Percentiles rank a stretch among this genome's conserved stretches.
Conservation (phyloP, 2,888 invertebrate species). For the Acronicta psi region DNA sequence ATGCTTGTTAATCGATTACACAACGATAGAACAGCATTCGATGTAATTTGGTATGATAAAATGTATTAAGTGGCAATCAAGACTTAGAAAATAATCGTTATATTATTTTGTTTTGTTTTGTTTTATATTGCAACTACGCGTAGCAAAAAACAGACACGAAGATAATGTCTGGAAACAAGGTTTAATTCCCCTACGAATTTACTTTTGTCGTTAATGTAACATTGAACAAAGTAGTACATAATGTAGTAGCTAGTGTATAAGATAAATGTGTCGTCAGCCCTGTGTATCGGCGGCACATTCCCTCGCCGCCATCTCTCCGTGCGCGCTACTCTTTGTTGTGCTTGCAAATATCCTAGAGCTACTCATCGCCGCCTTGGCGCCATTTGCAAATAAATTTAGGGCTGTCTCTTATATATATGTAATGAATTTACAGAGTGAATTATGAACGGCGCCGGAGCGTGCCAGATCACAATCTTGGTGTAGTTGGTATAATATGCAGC, state of each 20-base stretch:
- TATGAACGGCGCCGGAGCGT: constrained; percentile 80
- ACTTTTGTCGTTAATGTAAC: background rate
- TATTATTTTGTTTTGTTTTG: too few species aligned
- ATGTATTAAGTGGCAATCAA: background rate
- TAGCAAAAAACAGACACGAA: background rate
- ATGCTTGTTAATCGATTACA: constrained; percentile 43
- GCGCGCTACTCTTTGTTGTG: constrained; percentile 72
- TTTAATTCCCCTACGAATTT: background rate
- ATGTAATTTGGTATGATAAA: constrained; percentile 26
- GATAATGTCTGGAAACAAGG: background rate
- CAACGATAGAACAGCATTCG: constrained; percentile 21
- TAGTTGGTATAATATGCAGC: constrained; percentile 46
- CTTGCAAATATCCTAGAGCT: constrained; percentile 80
- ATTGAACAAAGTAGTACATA: background rate
- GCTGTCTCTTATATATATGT: constrained; percentile 84
- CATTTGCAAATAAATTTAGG: constrained; percentile 87
- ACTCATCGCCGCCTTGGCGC: constrained; percentile 83
- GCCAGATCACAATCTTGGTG: constrained; percentile 81
- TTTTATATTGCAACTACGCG: background rate
- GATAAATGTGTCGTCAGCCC: constrained; percentile 48
- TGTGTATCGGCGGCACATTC: constrained; percentile 52
- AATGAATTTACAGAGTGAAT: constrained; percentile 85
- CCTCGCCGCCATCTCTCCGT: constrained; percentile 61
- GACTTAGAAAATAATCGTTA: background rate
- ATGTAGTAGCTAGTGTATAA: constrained; percentile 9